Evolutionary conservation across 2,113 vertebrate genomes (phyloP).

Genomic region (Pachycephala philippinensis): DNA sequence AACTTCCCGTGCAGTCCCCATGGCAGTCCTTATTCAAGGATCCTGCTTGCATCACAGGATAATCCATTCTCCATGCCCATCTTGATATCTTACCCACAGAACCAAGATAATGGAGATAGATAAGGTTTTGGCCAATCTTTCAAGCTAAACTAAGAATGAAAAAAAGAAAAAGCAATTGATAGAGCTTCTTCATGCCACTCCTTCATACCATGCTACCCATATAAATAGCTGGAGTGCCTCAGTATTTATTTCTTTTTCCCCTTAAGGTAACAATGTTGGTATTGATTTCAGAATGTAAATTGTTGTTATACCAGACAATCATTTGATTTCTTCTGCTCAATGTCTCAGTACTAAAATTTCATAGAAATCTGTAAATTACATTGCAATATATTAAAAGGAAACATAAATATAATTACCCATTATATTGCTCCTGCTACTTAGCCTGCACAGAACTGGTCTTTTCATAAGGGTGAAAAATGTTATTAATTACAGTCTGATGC

Average conservation of each 20-base stretch:
- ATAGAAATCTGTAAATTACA: not conserved
- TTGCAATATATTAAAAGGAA: not conserved
- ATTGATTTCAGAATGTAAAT: not conserved
- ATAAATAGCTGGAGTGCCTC: not conserved
- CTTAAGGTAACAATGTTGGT: not conserved
- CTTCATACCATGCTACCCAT: not conserved
- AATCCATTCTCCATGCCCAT: not conserved
- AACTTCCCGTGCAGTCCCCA: not conserved
- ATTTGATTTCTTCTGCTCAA: not conserved
- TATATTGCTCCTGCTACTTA: not conserved
- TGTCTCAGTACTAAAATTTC: not conserved
- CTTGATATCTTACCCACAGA: not conserved
- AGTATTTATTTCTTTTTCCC: not conserved
- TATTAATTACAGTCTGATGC: not conserved
- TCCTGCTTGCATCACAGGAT: not conserved
- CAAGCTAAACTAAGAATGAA: not conserved
- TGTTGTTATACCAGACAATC: not conserved
- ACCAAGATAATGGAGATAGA: not conserved
- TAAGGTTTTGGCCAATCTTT: not conserved
- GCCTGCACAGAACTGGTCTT: not conserved
- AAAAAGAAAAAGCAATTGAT: not conserved
- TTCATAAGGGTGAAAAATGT: not conserved
- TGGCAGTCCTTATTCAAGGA: not conserved
- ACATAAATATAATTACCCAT: not conserved
- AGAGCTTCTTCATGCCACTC: not conserved